Conservation (phyloP, 2,797 vertebrate genomes). For the Muraenolepis orangiensis region DNA sequence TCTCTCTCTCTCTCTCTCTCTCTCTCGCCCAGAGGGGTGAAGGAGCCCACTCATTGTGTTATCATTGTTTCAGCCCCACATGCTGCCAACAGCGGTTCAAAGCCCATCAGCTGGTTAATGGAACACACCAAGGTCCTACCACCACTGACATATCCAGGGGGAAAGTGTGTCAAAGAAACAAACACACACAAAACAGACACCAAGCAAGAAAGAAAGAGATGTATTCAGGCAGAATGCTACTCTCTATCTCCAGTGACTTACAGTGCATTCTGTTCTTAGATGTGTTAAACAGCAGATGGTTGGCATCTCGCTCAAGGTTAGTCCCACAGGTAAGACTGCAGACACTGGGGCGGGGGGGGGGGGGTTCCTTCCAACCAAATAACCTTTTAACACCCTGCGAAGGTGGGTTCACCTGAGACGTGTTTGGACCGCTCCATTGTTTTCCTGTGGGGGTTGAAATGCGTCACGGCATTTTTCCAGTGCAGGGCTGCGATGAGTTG, state of each 20-base stretch:
- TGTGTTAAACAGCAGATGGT: neutral
- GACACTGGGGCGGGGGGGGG: neutral
- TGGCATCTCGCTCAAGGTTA: neutral
- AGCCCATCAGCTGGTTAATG: slow-evolving; percentile 56
- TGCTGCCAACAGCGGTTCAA: slow-evolving; percentile 53
- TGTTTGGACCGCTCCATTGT: no score
- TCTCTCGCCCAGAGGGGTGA: slow-evolving; percentile 54
- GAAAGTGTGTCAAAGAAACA: neutral
- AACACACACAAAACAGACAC: neutral
- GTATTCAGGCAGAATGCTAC: neutral
- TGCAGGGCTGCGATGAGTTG: no score
- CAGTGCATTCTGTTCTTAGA: neutral
- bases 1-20: neutral
- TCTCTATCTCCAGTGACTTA: no score
- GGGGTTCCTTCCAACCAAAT: neutral
- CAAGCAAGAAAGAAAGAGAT: neutral
- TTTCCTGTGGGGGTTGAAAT: no score
- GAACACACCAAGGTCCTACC: slow-evolving; percentile 57
- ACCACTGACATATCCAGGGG: neutral
- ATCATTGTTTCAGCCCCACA: slow-evolving; percentile 45
- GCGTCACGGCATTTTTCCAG: no score
- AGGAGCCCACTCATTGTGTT: slow-evolving; percentile 67
- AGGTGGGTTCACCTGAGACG: no score
- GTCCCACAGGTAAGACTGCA: neutral
- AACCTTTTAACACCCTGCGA: no score